Evolutionary conservation across 2,888 invertebrate genomes (phyloP), one percentile per base, ranked within the genome.

Genomic region (Timandra comae): DNA sequence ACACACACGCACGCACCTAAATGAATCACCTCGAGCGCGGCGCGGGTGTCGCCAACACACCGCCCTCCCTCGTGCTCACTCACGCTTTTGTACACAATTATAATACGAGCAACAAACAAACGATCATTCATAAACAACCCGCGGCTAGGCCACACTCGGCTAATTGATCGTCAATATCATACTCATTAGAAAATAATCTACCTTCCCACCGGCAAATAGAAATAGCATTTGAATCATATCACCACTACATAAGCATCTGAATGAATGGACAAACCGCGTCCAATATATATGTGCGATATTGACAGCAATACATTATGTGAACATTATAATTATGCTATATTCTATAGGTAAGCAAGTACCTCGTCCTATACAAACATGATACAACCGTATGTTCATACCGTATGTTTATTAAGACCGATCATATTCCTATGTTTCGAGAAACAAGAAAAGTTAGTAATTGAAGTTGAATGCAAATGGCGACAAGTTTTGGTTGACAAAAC

Each of bases 61-160:
- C 46, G 45, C 39, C 56, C 42, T 33, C 45, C 52, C 45, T 46
- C 43, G 46, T 43, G 32, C 45, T 45, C 46, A 43, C 56, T 51
- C 57, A 49, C 49, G 52, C 54, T 55, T 46, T 43, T 43, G 39
- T 50, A 46, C 56, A 44, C 49, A 46, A 26, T 35, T 29, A 39
- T 41, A 46, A 28, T 35, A 36, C 37, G 28, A 30, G 47, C 52
- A 52, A 52, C 63, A 66, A 66, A 70, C 67, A 66, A 59, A 45
- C 59, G 53, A 69, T 63, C 74, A 75, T 75, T 76, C 76, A 73
- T 73, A 70, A 71, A 70, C 63, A 70, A 66, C 53, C 37, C 50
- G 46, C 63, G 66, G 62, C 55, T 37, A 41, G 46, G 29, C 49
- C 47, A 43, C 47, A 43, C 44, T 36, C 34, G 37, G 41, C 49